Evolutionary conservation across 1,140 invertebrate genomes (phyloP).

Genomic region (Atta colombica): DNA sequence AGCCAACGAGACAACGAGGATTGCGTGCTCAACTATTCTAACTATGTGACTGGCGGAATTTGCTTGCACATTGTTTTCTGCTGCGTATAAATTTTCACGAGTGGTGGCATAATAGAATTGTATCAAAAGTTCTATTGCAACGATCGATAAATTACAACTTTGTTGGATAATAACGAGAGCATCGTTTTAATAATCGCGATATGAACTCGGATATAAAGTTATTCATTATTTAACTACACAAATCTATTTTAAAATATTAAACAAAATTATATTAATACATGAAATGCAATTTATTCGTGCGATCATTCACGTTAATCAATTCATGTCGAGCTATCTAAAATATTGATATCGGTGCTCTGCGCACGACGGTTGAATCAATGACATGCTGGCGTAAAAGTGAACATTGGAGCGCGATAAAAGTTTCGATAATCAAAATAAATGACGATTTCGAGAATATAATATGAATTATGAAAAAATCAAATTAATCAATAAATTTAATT

Average conservation of each 20-base stretch:
- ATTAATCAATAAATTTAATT: neutral
- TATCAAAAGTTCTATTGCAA: conserved; percentile 15
- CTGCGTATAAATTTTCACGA: conserved; percentile 43
- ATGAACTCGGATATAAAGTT: conserved; percentile 6
- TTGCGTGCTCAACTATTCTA: conserved; percentile 56
- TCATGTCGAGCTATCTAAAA: conserved; percentile 5
- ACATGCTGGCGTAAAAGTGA: conserved; percentile 33
- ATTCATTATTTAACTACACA: conserved; percentile 30
- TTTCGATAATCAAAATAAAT: conserved; percentile 12
- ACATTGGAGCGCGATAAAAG: conserved; percentile 14
- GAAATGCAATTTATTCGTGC: conserved; percentile 38
- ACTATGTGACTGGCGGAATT: conserved; percentile 57
- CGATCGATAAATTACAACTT: conserved; percentile 40
- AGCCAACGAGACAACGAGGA: conserved; percentile 25
- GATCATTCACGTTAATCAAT: conserved; percentile 24
- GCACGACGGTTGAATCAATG: conserved; percentile 27
- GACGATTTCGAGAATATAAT: neutral
- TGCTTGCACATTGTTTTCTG: conserved; percentile 37
- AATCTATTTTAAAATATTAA: conserved; percentile 30
- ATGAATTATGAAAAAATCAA: conserved; percentile 1
- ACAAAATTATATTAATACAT: conserved; percentile 28
- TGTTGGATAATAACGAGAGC: neutral
- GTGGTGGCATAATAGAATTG: conserved; percentile 33
- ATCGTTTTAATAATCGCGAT: conserved; percentile 29
- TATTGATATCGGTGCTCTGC: conserved; percentile 14